Base-by-base conservation (phyloP, 2,113 vertebrate species). In the Mesembrinibis cayennensis region DNA sequence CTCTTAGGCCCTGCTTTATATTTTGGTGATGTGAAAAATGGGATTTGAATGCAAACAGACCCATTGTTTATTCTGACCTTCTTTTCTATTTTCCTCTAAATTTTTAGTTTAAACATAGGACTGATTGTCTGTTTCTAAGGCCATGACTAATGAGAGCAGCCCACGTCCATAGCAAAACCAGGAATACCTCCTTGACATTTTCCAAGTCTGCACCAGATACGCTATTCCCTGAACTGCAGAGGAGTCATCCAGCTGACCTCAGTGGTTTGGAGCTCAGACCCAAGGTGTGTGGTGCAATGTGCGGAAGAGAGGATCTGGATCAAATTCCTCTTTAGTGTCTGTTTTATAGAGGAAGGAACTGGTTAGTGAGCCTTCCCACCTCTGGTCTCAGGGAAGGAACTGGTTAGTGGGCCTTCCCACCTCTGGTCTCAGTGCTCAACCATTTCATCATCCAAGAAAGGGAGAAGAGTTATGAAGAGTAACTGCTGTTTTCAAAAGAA, bases 401-500 rank as follows among this genome's bases (percentile, higher is more conserved):
- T 88, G 40, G 74, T 86, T 95, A 85, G 49, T 69, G 34, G 59
- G 47, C 74, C 55, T 74, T 92, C 71, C 69, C 73, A 81, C 45
- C 12, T 78, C 45, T 53, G 34, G 30, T 87, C 83, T 95, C 65
- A 65, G 38, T 66, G 55, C 71, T 74, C 47, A 93, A 62, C 58
- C 34, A 21, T 69, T 82, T 72, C 44, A 79, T 85, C 84, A 93
- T 82, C 76, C 65, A 84, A 69, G 84, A 73, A 73, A 67, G 11
- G 69, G 32, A 69, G 38, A 47, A 80, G 53, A 74, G 30, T 80
- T 93, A 89, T 78, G 58, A 92, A 73, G 36, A 93, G 62, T 90
- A 82, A 95, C n/a, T 89, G 77, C 73, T 88, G 21, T 82, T 96
- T 96, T 58, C 70, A 78, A 91, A 94, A 87, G 21, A 96, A 90